phyloP scores from a whole-genome alignment of 2,797 vertebrate genomes.

The Danio aesculapii region DNA sequence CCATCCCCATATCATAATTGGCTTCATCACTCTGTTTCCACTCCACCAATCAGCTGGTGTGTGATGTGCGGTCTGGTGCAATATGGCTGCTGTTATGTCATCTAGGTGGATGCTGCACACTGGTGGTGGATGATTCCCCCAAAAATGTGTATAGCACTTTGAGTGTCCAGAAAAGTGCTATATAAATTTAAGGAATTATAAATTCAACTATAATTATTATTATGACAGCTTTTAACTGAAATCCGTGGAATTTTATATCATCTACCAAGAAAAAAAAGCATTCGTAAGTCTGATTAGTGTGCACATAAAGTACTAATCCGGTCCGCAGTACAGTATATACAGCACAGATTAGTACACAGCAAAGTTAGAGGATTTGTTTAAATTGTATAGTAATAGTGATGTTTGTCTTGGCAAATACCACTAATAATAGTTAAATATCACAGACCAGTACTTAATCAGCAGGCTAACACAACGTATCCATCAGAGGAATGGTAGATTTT shows the following conservation, averaged over 20 bases:
- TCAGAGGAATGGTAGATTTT: constrained; percentile 16
- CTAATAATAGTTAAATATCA: not conserved
- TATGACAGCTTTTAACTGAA: not conserved
- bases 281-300: not conserved
- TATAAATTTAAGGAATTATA: too few species aligned
- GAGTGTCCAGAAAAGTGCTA: too few species aligned
- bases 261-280: not conserved
- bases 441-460: not conserved
- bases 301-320: not conserved
- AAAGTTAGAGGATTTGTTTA: not conserved
- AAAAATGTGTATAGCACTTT: too few species aligned
- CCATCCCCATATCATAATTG: too few species aligned
- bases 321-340: not conserved
- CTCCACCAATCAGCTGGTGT: too few species aligned
- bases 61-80: too few species aligned
- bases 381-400: not conserved
- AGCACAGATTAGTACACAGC: not conserved
- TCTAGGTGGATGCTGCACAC: too few species aligned
- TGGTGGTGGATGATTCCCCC: too few species aligned
- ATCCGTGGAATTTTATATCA: not conserved
- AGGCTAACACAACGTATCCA: not conserved
- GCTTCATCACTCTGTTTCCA: too few species aligned
- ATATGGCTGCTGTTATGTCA: too few species aligned
- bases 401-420: not conserved
- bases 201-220: too few species aligned